These are phyloP conservation scores for Ictidomys tridecemlineatus DNA, from an alignment of 2,113 vertebrate genomes.

Conservation along the genomic window DNA sequence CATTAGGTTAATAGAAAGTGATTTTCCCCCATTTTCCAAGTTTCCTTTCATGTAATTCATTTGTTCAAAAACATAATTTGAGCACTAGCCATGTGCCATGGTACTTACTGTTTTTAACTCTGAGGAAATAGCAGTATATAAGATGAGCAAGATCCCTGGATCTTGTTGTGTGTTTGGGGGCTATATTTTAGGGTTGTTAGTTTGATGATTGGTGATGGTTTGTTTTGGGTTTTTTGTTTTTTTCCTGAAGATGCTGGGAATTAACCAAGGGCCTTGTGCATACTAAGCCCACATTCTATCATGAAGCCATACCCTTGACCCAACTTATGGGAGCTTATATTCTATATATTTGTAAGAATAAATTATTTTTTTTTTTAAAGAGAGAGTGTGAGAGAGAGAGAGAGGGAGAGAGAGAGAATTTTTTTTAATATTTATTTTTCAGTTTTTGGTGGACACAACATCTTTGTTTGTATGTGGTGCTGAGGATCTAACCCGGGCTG, in stretches of 20 bases:
- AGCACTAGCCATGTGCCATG: not conserved
- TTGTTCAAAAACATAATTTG: not conserved
- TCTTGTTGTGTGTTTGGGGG: too few species aligned
- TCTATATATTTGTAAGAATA: not conserved
- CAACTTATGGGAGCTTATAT: not conserved
- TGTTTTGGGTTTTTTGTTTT: not conserved
- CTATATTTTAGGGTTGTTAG: not conserved
- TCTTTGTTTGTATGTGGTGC: too few species aligned
- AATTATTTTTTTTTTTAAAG: conserved; percentile 1
- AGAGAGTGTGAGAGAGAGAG: too few species aligned
- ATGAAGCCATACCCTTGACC: not conserved
- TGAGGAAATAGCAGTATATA: not conserved
- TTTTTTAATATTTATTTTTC: too few species aligned
- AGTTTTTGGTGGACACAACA: too few species aligned
- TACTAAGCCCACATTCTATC: not conserved
- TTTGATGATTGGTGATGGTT: not conserved
- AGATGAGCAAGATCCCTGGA: not conserved
- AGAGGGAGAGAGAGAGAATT: too few species aligned
- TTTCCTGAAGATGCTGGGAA: not conserved
- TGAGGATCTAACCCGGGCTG: too few species aligned
- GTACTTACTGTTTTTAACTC: not conserved
- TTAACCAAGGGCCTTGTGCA: not conserved
- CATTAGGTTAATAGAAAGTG: not conserved
- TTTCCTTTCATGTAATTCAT: conserved; percentile 14
- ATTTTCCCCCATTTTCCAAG: not conserved